Conservation (phyloP, 2,797 vertebrate species). For the Tiaroga cobitis region DNA sequence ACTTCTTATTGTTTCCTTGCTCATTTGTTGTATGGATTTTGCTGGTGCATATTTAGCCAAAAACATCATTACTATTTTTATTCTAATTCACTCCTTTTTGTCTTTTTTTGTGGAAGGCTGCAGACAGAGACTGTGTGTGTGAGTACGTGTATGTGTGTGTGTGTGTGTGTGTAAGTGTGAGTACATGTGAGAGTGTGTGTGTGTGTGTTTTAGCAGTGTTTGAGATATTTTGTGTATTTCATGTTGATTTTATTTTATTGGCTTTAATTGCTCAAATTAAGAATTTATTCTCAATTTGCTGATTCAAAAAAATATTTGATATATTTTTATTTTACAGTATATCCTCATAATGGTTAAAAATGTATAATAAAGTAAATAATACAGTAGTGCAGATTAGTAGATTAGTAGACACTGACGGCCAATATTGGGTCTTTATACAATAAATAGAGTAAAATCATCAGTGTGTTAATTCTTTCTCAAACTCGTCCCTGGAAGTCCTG, state of each 20-base stretch:
- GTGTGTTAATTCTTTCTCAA: slow-evolving; percentile 71
- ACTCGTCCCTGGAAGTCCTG: slow-evolving; percentile 73
- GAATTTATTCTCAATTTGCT: neutral
- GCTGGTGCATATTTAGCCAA: neutral
- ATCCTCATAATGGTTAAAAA: neutral
- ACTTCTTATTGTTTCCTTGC: slow-evolving; percentile 35
- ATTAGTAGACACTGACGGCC: neutral
- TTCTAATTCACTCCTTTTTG: neutral
- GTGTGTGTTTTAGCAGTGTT: too few relatives aligned
- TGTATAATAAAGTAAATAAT: neutral
- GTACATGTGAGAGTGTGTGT: too few relatives aligned
- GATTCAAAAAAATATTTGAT: neutral
- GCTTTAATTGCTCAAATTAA: neutral
- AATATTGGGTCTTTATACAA: slow-evolving; percentile 10
- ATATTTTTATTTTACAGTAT: neutral
- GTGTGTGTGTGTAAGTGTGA: too few relatives aligned
- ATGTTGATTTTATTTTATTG: neutral
- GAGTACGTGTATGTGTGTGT: too few relatives aligned
- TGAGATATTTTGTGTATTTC: neutral
- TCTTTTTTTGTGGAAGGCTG: neutral
- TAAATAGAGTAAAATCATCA: slow-evolving; percentile 51
- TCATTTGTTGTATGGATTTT: slow-evolving; percentile 33
- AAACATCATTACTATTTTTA: neutral
- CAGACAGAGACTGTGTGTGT: neutral
- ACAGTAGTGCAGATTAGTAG: neutral